Base-by-base conservation (phyloP, 2,888 invertebrate genomes). In the Monopis laevigella region DNA sequence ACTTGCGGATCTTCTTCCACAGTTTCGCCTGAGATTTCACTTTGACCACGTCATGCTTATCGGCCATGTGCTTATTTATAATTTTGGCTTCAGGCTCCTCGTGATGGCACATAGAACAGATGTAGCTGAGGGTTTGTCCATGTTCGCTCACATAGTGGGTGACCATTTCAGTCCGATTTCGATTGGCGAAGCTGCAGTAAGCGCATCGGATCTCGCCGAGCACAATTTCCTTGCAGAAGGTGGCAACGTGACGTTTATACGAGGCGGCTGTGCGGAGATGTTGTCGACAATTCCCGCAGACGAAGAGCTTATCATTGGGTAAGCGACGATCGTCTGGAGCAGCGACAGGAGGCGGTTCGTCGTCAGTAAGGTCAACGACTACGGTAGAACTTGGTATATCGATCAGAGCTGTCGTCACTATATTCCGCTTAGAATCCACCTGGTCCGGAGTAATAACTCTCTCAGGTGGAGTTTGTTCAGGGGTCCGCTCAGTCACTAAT, bases 201-300 rank as follows among this genome's bases (percentile, higher is more conserved):
- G 51, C 49, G 30, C 67, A 65, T 36, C 39, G 2, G 13, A 32
- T 10, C 41, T 39, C 2, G 35, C 17, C 2, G 13, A 5, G 3
- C 14, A 17, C 42, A 54, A 45, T 59, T 59, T 2, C 26, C 16
- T 2, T 13, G 11, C 1, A 59, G 21, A 8, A 21, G n/a, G n/a
- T n/a, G n/a, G 14, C 32, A 19, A 21, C 13, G 47, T 77, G 75
- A 40, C 50, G 55, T 45, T 58, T 70, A 10, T 73, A 59, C 0
- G 52, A 59, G 1, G 40, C 26, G 1, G 45, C 44, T 5, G 40
- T 47, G 42, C 55, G 65, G 8, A 45, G 50, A 2, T 48, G 2
- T 1, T 24, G 14, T 1, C 7, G 26, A 45, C 78, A 80, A 10
- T 52, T 51, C 0, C 61, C 56, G 36, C 78, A 80, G 35, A 53